A percentile compares a stretch with the other conserved stretches of the same genome.
Evolutionary conservation across 2,797 vertebrate genomes (phyloP).

Genomic region (Pygocentrus nattereri): DNA sequence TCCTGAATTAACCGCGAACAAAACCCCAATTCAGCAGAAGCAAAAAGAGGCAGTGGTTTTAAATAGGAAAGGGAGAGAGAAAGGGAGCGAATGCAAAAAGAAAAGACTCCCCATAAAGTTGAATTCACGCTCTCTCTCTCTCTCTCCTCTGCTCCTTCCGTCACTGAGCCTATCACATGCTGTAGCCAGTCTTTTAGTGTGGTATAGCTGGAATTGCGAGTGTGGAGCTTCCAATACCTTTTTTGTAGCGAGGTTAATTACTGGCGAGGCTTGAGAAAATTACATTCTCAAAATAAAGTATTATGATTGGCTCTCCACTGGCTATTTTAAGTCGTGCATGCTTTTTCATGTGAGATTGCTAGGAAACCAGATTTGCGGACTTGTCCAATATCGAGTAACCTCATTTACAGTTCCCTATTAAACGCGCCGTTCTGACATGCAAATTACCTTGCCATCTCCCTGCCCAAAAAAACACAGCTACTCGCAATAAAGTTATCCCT

Average conservation of each 20-base stretch:
- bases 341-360: slow-evolving; percentile 79
- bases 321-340: slow-evolving; percentile 79
- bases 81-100: slow-evolving; percentile 71
- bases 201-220: slow-evolving; percentile 79
- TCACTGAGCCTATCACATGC: slow-evolving; percentile 73
- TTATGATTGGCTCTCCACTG: slow-evolving; percentile 79
- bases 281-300: slow-evolving; percentile 86
- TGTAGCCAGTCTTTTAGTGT: slow-evolving; percentile 77
- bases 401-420: slow-evolving; percentile 81
- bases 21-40: slow-evolving; percentile 84
- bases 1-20: slow-evolving; percentile 81
- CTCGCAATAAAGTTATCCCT: slow-evolving; percentile 68
- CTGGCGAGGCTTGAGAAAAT: slow-evolving; percentile 85
- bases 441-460: slow-evolving; percentile 78
- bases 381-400: slow-evolving; percentile 84
- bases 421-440: slow-evolving; percentile 81
- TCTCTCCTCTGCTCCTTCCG: slow-evolving; percentile 65
- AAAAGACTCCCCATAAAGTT: slow-evolving; percentile 78
- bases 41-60: slow-evolving; percentile 83
- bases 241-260: slow-evolving; percentile 86
- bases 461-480: slow-evolving; percentile 70
- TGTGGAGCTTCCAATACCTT: slow-evolving; percentile 79
- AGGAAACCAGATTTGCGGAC: slow-evolving; percentile 80
- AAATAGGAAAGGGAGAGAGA: slow-evolving; percentile 74
- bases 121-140: slow-evolving; percentile 67